Evolutionary conservation across 2,888 invertebrate genomes (phyloP).

Genomic region (Pterobdella sp.): DNA sequence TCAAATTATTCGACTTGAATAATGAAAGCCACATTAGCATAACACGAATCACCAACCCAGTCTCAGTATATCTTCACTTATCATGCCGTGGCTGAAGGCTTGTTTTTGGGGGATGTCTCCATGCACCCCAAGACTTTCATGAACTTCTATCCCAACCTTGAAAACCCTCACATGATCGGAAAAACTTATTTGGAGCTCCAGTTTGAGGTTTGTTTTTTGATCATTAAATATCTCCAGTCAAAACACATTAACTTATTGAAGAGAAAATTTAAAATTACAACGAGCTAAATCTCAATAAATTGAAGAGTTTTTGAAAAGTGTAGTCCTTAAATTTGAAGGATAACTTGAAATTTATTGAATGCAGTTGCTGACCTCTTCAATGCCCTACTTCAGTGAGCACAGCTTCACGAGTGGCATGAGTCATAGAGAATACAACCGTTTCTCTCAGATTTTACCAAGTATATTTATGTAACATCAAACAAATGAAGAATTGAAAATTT

Average conservation of each 20-base stretch:
- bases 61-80: constrained; percentile 38
- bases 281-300: too few species aligned
- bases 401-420: constrained; percentile 16
- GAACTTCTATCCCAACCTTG: not conserved
- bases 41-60: constrained; percentile 28
- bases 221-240: too few species aligned
- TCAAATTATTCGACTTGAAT: too few species aligned
- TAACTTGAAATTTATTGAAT: not conserved
- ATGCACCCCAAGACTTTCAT: constrained; percentile 15
- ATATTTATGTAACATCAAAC: not conserved
- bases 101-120: constrained; percentile 30
- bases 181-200: constrained; percentile 15
- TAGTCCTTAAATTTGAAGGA: not conserved
- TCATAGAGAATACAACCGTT: constrained; percentile 20
- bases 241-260: too few species aligned
- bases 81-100: constrained; percentile 36
- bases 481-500: constrained; percentile 1
- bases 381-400: constrained; percentile 8
- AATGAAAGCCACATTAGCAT: too few species aligned
- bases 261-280: too few species aligned
- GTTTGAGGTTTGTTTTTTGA: constrained; percentile 4
- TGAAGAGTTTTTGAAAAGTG: too few species aligned
- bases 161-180: not conserved
- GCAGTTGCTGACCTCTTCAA: constrained; percentile 20
- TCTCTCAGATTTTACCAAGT: constrained; percentile 25